Evolutionary conservation across 2,888 invertebrate species (phyloP).

Genomic region (Aethes cnicana): DNA sequence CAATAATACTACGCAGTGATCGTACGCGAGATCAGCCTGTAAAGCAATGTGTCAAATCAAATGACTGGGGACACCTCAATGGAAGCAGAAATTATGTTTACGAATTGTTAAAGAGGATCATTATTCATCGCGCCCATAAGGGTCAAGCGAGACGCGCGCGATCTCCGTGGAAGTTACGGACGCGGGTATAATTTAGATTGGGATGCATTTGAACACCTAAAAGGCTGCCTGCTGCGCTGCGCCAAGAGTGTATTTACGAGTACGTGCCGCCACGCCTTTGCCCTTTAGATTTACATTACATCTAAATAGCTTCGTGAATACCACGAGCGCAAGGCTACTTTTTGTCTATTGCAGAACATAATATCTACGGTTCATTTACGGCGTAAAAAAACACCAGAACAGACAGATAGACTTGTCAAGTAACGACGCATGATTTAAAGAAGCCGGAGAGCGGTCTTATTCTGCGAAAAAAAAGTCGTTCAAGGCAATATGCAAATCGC

Average conservation of each 20-base stretch:
- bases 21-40: background rate
- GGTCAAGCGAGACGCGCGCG: slow-evolving; percentile 25
- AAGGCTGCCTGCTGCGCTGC: slow-evolving; percentile 70
- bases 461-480: slow-evolving; percentile 23
- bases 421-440: slow-evolving; percentile 33
- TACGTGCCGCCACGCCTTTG: slow-evolving; percentile 68
- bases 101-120: slow-evolving; percentile 11
- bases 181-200: slow-evolving; percentile 22
- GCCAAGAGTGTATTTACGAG: slow-evolving; percentile 74
- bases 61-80: slow-evolving; percentile 11
- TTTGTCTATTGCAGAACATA: slow-evolving; percentile 33
- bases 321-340: slow-evolving; percentile 49
- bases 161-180: slow-evolving; percentile 14
- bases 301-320: slow-evolving; percentile 65
- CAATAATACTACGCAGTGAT: background rate
- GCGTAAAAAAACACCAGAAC: slow-evolving; percentile 26
- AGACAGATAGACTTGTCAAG: slow-evolving; percentile 32
- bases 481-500: slow-evolving; percentile 30
- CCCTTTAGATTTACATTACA: slow-evolving; percentile 73
- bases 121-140: slow-evolving; percentile 19
- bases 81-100: slow-evolving; percentile 22
- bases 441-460: slow-evolving; percentile 26
- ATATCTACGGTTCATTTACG: slow-evolving; percentile 28
- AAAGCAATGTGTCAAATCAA: slow-evolving; percentile 21
- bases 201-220: slow-evolving; percentile 50